Evolutionary conservation across 2,888 invertebrate species (phyloP).

Genomic region (Drosophila pseudotalamancana): DNA sequence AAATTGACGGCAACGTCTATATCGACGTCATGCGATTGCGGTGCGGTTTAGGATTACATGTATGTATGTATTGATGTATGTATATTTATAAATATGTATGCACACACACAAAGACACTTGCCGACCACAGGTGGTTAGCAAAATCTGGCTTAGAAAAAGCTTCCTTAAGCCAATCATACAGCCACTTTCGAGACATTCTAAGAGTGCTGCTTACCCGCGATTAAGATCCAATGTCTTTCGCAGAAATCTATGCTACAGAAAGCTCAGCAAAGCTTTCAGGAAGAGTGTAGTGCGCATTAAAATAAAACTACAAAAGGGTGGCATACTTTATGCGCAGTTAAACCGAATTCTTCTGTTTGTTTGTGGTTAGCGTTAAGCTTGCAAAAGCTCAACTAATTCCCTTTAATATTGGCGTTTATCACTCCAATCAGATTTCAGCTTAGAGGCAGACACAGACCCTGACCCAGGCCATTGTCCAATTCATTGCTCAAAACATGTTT

Average conservation of each 20-base stretch:
- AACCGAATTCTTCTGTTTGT: neutral
- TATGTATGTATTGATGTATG: neutral
- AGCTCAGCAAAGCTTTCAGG: constrained; percentile 5
- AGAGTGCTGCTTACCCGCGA: neutral
- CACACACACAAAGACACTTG: neutral
- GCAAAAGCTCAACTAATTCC: constrained; percentile 17
- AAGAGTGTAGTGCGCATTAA: neutral
- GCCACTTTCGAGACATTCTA: neutral
- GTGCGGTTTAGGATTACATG: constrained; percentile 42
- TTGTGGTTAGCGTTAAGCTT: constrained; percentile 6
- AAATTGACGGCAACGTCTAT: constrained; percentile 4
- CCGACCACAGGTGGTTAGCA: constrained; percentile 36
- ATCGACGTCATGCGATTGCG: constrained; percentile 11
- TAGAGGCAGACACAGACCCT: constrained; percentile 13
- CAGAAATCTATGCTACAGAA: constrained; percentile 51
- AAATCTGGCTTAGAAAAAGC: constrained; percentile 6
- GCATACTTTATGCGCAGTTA: neutral
- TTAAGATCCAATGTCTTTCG: constrained; percentile 6
- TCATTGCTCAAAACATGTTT: constrained; percentile 35
- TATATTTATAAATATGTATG: neutral
- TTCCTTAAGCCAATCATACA: neutral
- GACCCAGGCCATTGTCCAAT: constrained; percentile 35
- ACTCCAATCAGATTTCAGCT: constrained; percentile 21
- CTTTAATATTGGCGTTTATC: constrained; percentile 14
- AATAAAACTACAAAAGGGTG: neutral